Base-by-base conservation (phyloP, 2,888 invertebrate genomes). In the Stenolophus ochropezus region DNA sequence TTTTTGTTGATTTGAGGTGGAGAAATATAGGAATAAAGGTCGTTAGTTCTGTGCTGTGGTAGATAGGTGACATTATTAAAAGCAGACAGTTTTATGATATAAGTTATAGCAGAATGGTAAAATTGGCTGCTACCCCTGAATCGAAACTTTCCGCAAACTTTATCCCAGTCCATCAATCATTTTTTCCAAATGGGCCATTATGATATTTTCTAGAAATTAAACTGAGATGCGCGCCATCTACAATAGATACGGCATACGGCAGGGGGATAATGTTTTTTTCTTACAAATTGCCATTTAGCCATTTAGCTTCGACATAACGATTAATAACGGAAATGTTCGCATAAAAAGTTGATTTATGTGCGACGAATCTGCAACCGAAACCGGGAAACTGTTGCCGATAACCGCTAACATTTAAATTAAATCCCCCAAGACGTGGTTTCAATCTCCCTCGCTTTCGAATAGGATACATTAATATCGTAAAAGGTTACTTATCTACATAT, bases 301-400 rank as follows among this genome's bases (percentile, higher is more conserved):
- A 77, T 77, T 86, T 86, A 86, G 85, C 87, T 86, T 87, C 85
- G 87, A 86, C 87, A 86, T 82, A 87, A 87, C 88, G 88, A 89
- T 88, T 88, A 89, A 88, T 89, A 89, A 88, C 86, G 86, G 85
- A 88, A 89, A 88, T 88, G 88, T 18, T 88, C 87, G 87, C 88
- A 88, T 88, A 88, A 88, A 88, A 88, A 88, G 85, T 87, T 88
- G 88, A 89, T 89, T 88, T 89, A 89, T 88, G 85, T 85, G 85
- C 85, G 85, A 82, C 84, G 86, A 87, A 86, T 87, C 87, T 87
- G 87, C 87, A 84, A 82, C 84, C 82, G 69, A 73, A 80, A 73
- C 79, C 73, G 85, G 85, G 83, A 85, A 83, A 85, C 85, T 86
- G 85, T 86, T 86, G 86, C 87, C 87, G 86, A 87, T 87, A 87